Evolutionary conservation across 2,797 vertebrate species (phyloP), one percentile per base, ranked within the genome.

Genomic region (Anomalospiza imberbis): DNA sequence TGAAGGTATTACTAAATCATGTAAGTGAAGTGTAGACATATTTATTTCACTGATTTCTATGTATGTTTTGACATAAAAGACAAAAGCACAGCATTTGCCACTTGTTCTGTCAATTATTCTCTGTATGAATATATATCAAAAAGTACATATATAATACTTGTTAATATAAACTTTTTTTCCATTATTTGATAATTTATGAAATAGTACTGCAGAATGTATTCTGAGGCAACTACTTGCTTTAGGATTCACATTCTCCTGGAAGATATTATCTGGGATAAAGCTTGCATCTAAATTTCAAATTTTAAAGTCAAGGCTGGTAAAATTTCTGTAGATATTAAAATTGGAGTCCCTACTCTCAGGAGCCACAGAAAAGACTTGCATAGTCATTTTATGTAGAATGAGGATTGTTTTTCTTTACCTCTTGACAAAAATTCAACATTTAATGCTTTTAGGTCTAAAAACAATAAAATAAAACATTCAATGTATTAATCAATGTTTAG

Each of bases 81-180:
- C 0, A 1, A n/a, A 82, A 72, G 20, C 6, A 44, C 10, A 36
- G 5, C 5, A 67, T 65, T 85, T 76, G 4, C 8, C 5, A 24
- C 9, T 81, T 73, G 14, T 61, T 70, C 14, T 73, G n/a, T 66
- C 57, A 89, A 55, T 62, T 57, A 4, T 6, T 88, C 15, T 57
- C 15, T 51, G 5, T 48, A 34, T 24, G 19, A 53, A 73, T 42
- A 36, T 7, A 12, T 62, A 20, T 55, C 11, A 40, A 67, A 61
- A 79, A 70, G 7, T 36, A 20, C 4, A 8, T 14, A 31, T 18
- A 55, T 21, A 5, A 42, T 17, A 53, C 13, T 26, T 67, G 21
- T 25, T 1, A 18, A 17, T 26, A 22, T 17, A 45, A 84, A 61
- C 21, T 1, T 73, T 5, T 66, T 77, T 77, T 58, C 11, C 8